phyloP scores from a whole-genome alignment of 2,888 invertebrate species.

The Tubulanus polymorphus region DNA sequence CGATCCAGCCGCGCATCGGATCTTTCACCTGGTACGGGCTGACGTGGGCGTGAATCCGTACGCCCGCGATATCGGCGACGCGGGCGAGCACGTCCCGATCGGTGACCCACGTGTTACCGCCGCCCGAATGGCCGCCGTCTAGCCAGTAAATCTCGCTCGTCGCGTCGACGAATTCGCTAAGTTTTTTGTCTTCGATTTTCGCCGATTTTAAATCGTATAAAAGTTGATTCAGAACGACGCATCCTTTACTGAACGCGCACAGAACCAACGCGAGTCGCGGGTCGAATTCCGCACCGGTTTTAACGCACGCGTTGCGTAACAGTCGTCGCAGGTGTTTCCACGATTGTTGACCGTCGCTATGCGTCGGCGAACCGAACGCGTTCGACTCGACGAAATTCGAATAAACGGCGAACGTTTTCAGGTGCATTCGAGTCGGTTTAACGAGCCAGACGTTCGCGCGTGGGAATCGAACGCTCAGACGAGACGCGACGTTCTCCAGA shows the following conservation, averaged over 20 bases:
- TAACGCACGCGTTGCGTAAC: slow-evolving; percentile 33
- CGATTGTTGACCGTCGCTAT: slow-evolving; percentile 69
- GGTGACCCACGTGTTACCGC: slow-evolving; percentile 83
- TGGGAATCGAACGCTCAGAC: slow-evolving; percentile 69
- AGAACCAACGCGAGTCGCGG: slow-evolving; percentile 43
- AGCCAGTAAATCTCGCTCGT: slow-evolving; percentile 81
- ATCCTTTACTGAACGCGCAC: slow-evolving; percentile 89
- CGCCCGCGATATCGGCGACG: slow-evolving; percentile 59
- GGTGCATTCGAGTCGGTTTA: slow-evolving; percentile 66
- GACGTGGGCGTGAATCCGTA: slow-evolving; percentile 74
- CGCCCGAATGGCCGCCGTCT: slow-evolving; percentile 87
- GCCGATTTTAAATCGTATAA: slow-evolving; percentile 72
- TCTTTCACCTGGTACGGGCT: slow-evolving; percentile 87
- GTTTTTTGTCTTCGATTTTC: slow-evolving; percentile 16
- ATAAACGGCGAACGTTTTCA: slow-evolving; percentile 79
- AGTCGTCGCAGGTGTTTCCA: slow-evolving; percentile 68
- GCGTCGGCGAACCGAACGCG: slow-evolving; percentile 73
- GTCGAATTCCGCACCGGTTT: not conserved
- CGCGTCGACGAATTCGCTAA: slow-evolving; percentile 55
- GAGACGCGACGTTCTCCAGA: slow-evolving; percentile 70
- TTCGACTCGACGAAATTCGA: slow-evolving; percentile 82
- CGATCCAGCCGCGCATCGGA: slow-evolving; percentile 76
- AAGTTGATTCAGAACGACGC: slow-evolving; percentile 87
- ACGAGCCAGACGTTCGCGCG: slow-evolving; percentile 48
- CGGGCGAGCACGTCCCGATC: slow-evolving; percentile 69